Conservation (phyloP, 2,113 vertebrate species). For the Baryphthengus martii region DNA sequence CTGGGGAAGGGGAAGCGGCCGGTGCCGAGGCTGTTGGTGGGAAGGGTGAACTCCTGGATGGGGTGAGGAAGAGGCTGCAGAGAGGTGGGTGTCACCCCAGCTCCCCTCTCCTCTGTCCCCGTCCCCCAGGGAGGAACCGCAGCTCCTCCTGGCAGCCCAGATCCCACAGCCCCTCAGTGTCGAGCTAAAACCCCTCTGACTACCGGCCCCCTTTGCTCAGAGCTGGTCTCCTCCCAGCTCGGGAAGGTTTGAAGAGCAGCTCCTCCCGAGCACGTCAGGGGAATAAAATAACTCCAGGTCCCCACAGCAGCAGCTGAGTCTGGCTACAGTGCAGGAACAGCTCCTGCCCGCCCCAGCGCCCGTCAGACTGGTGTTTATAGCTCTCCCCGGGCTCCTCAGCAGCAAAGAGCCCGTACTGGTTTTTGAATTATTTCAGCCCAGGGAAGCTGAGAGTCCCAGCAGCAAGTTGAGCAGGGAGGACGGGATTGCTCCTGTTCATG, state of each 20-base stretch:
- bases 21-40: rapidly evolving
- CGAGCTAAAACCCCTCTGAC: not conserved
- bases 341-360: not conserved
- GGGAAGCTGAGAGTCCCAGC: not conserved
- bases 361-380: rapidly evolving
- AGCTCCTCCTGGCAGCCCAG: rapidly evolving
- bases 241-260: not conserved
- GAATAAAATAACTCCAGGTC: rapidly evolving
- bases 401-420: rapidly evolving
- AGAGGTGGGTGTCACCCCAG: rapidly evolving
- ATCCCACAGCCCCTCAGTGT: rapidly evolving
- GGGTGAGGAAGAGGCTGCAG: not conserved
- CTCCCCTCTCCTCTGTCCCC: not conserved
- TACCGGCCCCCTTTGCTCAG: rapidly evolving
- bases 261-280: too few relatives aligned
- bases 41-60: not conserved
- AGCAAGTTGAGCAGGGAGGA: not conserved
- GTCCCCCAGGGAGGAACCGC: rapidly evolving
- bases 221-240: rapidly evolving
- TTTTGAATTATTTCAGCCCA: not conserved
- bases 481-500: rapidly evolving
- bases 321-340: not conserved
- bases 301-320: not conserved
- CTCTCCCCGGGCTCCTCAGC: rapidly evolving
- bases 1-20: not conserved